phyloP scores from a whole-genome alignment of 2,113 vertebrate genomes.

The Tupaia chinensis region DNA sequence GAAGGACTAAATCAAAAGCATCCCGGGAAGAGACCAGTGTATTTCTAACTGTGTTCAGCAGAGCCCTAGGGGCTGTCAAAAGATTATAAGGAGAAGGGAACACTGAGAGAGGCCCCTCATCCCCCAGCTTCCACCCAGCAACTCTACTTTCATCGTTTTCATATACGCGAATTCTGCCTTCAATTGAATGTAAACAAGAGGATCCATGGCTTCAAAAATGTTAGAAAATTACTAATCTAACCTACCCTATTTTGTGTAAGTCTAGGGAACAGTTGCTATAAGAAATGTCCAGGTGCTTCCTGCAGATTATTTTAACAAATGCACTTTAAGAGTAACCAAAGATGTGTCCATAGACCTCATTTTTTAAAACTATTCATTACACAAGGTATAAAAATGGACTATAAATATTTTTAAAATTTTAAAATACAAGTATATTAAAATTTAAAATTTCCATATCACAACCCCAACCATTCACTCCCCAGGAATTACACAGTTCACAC shows the following conservation, averaged over 20 bases:
- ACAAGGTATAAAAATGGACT: conserved; percentile 34
- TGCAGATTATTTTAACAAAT: conserved; percentile 38
- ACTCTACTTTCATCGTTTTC: conserved; percentile 54
- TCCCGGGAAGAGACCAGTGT: conserved; percentile 75
- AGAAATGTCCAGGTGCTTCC: conserved; percentile 25
- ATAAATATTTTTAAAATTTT: background rate
- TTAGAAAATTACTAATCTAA: conserved; percentile 55
- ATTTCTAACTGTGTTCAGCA: conserved; percentile 76
- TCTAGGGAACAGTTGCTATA: conserved; percentile 39
- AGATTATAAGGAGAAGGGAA: conserved; percentile 67
- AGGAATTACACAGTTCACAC: background rate
- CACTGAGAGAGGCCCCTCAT: conserved; percentile 32
- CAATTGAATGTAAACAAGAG: conserved; percentile 15
- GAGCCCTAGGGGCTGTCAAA: conserved; percentile 73
- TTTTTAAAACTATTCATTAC: background rate
- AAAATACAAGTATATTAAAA: conserved; percentile 50
- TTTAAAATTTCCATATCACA: conserved; percentile 24
- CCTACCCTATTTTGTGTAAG: conserved; percentile 39
- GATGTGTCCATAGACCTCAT: background rate
- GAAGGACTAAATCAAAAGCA: conserved; percentile 83
- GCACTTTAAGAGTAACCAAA: conserved; percentile 27
- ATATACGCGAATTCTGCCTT: conserved; percentile 8
- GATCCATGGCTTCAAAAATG: conserved; percentile 13
- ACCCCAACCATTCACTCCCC: background rate
- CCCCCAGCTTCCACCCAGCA: conserved; percentile 57